Conservation (phyloP, 2,888 invertebrate genomes). For the Masnerella sp. region DNA sequence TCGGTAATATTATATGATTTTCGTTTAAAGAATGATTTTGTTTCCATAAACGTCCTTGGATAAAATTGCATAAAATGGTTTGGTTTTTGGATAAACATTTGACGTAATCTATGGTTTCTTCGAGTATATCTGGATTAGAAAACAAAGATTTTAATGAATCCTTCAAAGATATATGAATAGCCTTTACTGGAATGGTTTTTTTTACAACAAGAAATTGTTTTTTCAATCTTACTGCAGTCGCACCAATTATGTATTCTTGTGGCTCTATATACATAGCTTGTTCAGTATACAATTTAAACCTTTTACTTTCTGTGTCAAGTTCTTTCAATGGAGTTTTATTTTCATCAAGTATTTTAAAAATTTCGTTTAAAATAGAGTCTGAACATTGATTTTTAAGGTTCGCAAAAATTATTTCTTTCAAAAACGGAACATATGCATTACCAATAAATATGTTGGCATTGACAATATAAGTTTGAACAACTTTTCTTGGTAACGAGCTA, state of each 20-base stretch:
- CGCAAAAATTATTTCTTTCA: constrained; percentile 8
- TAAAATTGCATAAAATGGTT: constrained; percentile 13
- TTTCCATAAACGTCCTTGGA: constrained; percentile 25
- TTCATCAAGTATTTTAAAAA: too few species aligned
- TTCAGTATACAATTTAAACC: constrained; percentile 14
- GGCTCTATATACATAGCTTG: constrained; percentile 17
- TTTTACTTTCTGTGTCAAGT: constrained; percentile 15
- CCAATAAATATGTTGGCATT: constrained; percentile 4
- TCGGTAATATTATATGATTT: constrained; percentile 4
- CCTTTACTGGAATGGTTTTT: constrained; percentile 22
- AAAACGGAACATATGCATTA: constrained; percentile 11
- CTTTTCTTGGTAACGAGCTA: neutral
- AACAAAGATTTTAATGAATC: constrained; percentile 13
- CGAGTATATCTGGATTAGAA: constrained; percentile 7
- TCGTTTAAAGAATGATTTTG: constrained; percentile 5
- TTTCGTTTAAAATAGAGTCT: neutral
- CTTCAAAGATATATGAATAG: constrained; percentile 10
- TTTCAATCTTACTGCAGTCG: neutral
- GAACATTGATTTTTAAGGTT: neutral
- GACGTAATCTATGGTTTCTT: constrained; percentile 16
- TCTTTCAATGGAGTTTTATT: constrained; percentile 16
- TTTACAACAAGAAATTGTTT: constrained; percentile 3
- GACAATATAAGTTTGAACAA: constrained; percentile 21
- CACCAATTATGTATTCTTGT: constrained; percentile 1
- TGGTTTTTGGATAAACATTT: neutral